Evolutionary conservation across 2,113 vertebrate genomes (phyloP).

Genomic region (Notothenia coriiceps): DNA sequence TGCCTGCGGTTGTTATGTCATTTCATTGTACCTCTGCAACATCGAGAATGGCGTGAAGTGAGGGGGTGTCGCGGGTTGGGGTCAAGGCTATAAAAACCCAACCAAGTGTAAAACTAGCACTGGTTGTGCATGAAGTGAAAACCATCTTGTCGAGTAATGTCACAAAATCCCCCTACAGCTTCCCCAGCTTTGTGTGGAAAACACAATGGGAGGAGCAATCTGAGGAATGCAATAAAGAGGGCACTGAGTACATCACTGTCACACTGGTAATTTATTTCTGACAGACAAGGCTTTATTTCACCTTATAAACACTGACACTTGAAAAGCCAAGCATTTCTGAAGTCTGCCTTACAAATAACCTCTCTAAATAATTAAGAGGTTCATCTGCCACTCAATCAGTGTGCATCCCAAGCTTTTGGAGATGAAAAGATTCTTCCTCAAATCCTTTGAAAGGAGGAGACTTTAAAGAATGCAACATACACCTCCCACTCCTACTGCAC

Average conservation of each 20-base stretch:
- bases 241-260: conserved; percentile 53
- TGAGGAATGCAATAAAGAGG: conserved; percentile 26
- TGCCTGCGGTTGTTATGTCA: conserved; percentile 67
- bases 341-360: conserved; percentile 73
- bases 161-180: conserved; percentile 46
- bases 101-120: conserved; percentile 66
- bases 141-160: conserved; percentile 69
- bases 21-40: conserved; percentile 59
- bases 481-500: conserved; percentile 34
- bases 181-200: conserved; percentile 29
- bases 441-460: conserved; percentile 58
- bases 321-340: conserved; percentile 59
- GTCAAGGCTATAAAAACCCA: conserved; percentile 73
- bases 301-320: conserved; percentile 69
- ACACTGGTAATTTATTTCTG: conserved; percentile 59
- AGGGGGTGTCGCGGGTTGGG: conserved; percentile 59
- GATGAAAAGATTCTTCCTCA: conserved; percentile 64
- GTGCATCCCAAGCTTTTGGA: conserved; percentile 50
- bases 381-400: conserved; percentile 75
- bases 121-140: conserved; percentile 58
- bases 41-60: conserved; percentile 56
- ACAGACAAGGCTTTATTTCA: conserved; percentile 55
- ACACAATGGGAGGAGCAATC: conserved; percentile 51
- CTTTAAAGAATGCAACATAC: conserved; percentile 52
- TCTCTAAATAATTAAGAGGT: conserved; percentile 79